A percentile compares a stretch with the other conserved stretches of the same genome.
Conservation (phyloP, 2,888 invertebrate genomes). For the Leptodirus hochenwartii region DNA sequence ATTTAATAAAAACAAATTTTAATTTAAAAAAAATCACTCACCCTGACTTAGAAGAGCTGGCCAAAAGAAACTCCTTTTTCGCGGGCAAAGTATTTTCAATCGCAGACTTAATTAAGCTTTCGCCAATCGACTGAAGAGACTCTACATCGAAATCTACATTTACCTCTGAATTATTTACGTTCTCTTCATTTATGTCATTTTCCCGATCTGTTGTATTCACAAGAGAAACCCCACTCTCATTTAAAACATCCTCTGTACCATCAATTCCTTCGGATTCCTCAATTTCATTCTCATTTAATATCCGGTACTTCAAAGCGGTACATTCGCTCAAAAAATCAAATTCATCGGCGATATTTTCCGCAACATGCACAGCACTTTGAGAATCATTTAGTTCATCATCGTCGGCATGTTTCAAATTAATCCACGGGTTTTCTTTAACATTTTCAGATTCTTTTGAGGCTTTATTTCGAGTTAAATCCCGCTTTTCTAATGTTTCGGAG, state of each 20-base stretch:
- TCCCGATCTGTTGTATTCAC: not conserved
- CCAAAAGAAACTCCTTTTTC: slow-evolving; percentile 37
- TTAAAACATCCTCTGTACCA: slow-evolving; percentile 16
- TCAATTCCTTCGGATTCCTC: not conserved
- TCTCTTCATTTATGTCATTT: not conserved
- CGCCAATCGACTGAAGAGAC: no score
- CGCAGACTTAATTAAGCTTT: no score
- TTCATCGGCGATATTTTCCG: no score
- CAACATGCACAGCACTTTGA: not conserved
- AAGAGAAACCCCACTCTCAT: slow-evolving; percentile 11
- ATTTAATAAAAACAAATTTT: slow-evolving; percentile 17
- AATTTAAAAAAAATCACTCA: slow-evolving; percentile 21
- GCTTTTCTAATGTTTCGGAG: slow-evolving; percentile 1
- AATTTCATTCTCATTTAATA: slow-evolving; percentile 8
- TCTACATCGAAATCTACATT: slow-evolving; percentile 12
- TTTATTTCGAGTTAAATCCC: not conserved
- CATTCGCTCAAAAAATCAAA: slow-evolving; percentile 17
- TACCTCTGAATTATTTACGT: not conserved
- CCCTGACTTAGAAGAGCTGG: slow-evolving; percentile 48
- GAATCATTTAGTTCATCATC: slow-evolving; percentile 11
- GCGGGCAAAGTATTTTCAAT: not conserved
- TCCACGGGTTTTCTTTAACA: slow-evolving; percentile 16
- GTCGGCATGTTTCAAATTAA: slow-evolving; percentile 15
- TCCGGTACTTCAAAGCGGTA: slow-evolving; percentile 11
- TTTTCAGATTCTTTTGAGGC: no score